Evolutionary conservation across 2,888 invertebrate genomes (phyloP).

Genomic region (Philereme vetulata): DNA sequence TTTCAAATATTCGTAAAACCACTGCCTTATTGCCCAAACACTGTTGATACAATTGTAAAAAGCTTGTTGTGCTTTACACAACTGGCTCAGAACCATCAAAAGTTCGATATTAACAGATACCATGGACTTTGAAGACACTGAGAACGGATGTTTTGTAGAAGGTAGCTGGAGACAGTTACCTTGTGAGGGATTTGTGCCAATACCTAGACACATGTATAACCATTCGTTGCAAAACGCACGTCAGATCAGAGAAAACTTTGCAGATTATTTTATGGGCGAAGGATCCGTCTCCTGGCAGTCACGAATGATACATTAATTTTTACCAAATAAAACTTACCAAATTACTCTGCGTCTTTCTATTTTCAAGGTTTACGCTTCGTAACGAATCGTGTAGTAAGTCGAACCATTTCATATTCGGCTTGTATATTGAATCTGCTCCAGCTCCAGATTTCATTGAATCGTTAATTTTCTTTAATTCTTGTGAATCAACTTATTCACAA

Average conservation of each 20-base stretch:
- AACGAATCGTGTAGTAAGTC: no score
- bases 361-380: no score
- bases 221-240: constrained; percentile 20
- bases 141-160: constrained; percentile 12
- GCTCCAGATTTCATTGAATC: no score
- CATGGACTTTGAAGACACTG: constrained; percentile 29
- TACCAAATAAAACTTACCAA: constrained; percentile 4
- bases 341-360: neutral
- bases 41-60: constrained; percentile 25
- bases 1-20: constrained; percentile 30
- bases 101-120: constrained; percentile 8
- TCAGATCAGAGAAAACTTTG: constrained; percentile 24
- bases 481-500: no score
- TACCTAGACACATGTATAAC: constrained; percentile 18
- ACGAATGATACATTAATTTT: constrained; percentile 14
- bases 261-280: constrained; percentile 34
- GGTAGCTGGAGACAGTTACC: constrained; percentile 32
- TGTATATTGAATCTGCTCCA: no score
- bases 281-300: constrained; percentile 36
- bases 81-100: constrained; percentile 33
- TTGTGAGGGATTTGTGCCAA: constrained; percentile 20
- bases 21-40: constrained; percentile 4
- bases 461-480: no score
- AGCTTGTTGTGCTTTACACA: constrained; percentile 36
- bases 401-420: no score